Evolutionary conservation across 2,888 invertebrate genomes (phyloP), one percentile per base, ranked within the genome.

Genomic region (Orthosia gracilis): DNA sequence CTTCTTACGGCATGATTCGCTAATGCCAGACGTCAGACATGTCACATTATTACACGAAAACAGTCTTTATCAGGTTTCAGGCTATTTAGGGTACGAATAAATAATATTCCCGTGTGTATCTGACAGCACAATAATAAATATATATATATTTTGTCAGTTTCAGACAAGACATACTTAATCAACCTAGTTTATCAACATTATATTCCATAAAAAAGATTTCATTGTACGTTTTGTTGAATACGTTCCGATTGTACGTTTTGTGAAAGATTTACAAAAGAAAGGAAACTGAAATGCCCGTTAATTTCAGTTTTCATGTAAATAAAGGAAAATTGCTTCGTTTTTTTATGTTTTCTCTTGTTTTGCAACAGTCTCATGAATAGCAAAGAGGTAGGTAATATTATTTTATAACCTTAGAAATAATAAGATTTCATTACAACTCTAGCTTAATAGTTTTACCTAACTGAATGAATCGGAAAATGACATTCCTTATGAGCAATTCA

Each of bases 51-150:
- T 62, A 78, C 75, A 70, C 50, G 50, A 63, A 73, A 80, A 73
- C 62, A 67, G 69, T 50, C 69, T 67, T 71, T 81, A 86, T 79
- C 74, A 80, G 62, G 64, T 78, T 82, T 75, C 65, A 64, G 72
- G 40, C 45, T 69, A 80, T 76, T 83, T 78, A 64, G n/a, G 61
- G 67, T 68, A 73, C 69, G 61, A 66, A 69, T 80, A 49, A 55
- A 61, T 49, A 49, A 55, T 63, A 49, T 23, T 4, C 3, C 17
- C n/a, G 31, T 52, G 31, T 59, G 55, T 52, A n/a, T 63, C 5
- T 69, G 49, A 69, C 50, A 69, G 50, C 11, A 18, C 61, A 67
- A 17, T 52, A 59, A 61, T 49, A 21, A 45, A 40, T 13, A 18
- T 57, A 40, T 45, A 40, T 13, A 18, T 57, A 40, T 13, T 13